Evolutionary conservation across 2,113 vertebrate species (phyloP).

Genomic region (Percopsis transmontana): DNA sequence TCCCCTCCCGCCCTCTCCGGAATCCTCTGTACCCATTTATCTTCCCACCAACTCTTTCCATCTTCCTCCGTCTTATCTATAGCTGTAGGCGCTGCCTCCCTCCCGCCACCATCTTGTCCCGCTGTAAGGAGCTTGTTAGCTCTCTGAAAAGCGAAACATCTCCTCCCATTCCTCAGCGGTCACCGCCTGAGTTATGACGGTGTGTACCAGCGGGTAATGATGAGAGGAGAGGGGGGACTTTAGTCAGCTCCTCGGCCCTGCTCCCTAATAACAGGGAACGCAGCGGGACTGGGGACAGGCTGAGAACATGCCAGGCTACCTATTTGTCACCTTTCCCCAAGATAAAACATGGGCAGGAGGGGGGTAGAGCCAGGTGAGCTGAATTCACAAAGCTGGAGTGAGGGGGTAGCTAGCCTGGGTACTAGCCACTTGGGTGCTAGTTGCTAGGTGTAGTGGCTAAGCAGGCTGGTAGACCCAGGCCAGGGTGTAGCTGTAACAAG

Average conservation of each 20-base stretch:
- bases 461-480: no score
- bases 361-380: background rate
- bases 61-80: slow-evolving; percentile 7
- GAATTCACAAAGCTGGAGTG: background rate
- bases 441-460: no score
- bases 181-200: slow-evolving; percentile 31
- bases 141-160: slow-evolving; percentile 33
- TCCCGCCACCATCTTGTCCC: slow-evolving; percentile 7
- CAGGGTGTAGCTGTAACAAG: no score
- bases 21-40: slow-evolving; percentile 24
- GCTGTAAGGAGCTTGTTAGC: slow-evolving; percentile 54
- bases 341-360: background rate
- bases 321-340: slow-evolving; percentile 28
- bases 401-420: background rate
- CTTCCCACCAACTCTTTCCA: slow-evolving; percentile 24
- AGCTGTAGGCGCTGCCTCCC: slow-evolving; percentile 8
- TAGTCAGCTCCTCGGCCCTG: slow-evolving; percentile 37
- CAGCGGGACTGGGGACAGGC: slow-evolving; percentile 8
- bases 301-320: slow-evolving; percentile 30
- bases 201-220: slow-evolving; percentile 45
- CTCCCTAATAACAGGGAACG: slow-evolving; percentile 32
- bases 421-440: no score
- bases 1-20: background rate
- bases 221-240: slow-evolving; percentile 31
- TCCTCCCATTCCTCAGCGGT: background rate